Evolutionary conservation across 2,797 vertebrate species (phyloP), one percentile per base, ranked within the genome.

Genomic region (Rhinella marina): DNA sequence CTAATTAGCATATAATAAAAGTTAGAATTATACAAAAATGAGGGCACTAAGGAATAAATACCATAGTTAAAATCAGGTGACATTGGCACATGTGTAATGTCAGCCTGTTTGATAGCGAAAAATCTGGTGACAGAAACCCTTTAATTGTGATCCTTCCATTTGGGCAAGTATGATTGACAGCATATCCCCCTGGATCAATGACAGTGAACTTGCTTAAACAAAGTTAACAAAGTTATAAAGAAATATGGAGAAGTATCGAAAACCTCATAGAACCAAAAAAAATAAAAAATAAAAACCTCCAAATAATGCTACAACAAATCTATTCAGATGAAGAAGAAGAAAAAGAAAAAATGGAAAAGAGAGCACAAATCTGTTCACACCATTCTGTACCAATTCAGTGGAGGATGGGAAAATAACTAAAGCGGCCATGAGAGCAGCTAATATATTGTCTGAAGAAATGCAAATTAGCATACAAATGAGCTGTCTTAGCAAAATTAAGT

Each of bases 391-490:
- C 48, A 86, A 80, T 66, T 80, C 85, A 80, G 56, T 57, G 48
- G 85, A 68, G 85, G 76, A 86, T 78, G 75, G 75, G 75, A 77
- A 86, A 66, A 85, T 52, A 79, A 32, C 59, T 54, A 52, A 66
- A 78, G 75, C 84, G 66, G 84, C 59, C 80, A 87, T 50, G 16
- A 82, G 80, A 82, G 70, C 50, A 82, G 61, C 70, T 62, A 82
- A 82, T 87, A 87, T 87, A 87, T 77, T 82, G 86, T 82, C 70
- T 76, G 48, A 27, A 76, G 80, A 66, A 87, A 87, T 87, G 86
- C 59, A 82, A 77, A 87, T 87, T 87, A 87, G 57, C 86, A 82
- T 82, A 87, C 86, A 87, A 87, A 87, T 87, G 79, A 87, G 68
- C 80, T 87, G 86, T 73, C 80, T 87, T 82, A 61, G 80, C 70